phyloP scores from a whole-genome alignment of 2,888 invertebrate genomes.

The Dascillus cervinus region DNA sequence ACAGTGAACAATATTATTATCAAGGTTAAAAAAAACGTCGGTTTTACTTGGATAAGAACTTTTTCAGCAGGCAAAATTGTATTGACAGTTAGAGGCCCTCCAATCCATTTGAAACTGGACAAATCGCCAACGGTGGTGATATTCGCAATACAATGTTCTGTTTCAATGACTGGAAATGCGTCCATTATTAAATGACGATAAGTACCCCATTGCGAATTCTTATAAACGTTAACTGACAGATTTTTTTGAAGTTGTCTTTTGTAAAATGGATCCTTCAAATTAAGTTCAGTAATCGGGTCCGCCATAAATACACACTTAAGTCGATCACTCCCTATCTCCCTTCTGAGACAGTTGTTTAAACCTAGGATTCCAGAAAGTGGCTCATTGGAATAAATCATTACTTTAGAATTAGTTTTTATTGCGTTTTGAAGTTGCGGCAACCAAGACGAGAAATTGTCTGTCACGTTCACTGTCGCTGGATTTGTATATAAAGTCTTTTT shows the following conservation, averaged over 20 bases:
- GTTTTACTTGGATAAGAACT: conserved; percentile 8
- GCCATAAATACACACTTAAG: conserved; percentile 55
- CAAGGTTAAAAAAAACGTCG: too few relatives aligned
- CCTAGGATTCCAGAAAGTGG: conserved; percentile 70
- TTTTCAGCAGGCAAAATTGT: conserved; percentile 7
- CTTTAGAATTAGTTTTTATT: conserved; percentile 39
- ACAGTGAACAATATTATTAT: too few relatives aligned
- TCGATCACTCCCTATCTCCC: conserved; percentile 54
- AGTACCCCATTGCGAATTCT: conserved; percentile 49
- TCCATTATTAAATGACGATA: conserved; percentile 67
- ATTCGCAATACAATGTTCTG: conserved; percentile 67
- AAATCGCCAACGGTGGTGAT: conserved; percentile 73
- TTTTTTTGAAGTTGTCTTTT: conserved; percentile 58
- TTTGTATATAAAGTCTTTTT: too few relatives aligned
- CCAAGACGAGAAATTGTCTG: too few relatives aligned
- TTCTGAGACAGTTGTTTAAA: conserved; percentile 77
- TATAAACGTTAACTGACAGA: conserved; percentile 67
- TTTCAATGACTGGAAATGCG: conserved; percentile 40
- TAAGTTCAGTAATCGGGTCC: conserved; percentile 52
- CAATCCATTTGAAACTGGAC: conserved; percentile 69
- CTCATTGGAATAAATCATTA: conserved; percentile 55
- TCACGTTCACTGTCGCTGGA: too few relatives aligned
- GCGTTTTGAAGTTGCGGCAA: conserved; percentile 39
- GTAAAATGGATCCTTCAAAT: conserved; percentile 55
- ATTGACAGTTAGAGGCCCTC: conserved; percentile 46